phyloP scores from a whole-genome alignment of 2,113 vertebrate species.

The Cricetomys ansorgei region DNA sequence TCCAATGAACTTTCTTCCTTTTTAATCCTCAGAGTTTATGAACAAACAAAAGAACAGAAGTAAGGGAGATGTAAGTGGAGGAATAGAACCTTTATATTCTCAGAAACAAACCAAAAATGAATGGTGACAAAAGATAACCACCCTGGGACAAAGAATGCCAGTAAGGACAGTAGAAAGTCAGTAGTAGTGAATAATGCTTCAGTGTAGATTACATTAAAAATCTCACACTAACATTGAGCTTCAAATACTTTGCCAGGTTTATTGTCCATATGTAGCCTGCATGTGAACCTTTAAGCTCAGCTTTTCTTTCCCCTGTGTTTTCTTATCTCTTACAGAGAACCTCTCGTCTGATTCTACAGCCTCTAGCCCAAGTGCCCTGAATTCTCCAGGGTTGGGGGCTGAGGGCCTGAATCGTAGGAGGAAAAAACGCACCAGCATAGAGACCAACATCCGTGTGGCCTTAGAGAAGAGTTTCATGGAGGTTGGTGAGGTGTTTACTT shows the following conservation, averaged over 20 bases:
- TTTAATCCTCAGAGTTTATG: not conserved
- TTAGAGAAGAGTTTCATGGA: conserved; percentile 99
- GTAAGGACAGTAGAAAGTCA: not conserved
- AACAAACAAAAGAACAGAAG: not conserved
- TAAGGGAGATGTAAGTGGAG: not conserved
- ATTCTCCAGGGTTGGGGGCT: conserved; percentile 94
- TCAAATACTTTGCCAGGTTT: not conserved
- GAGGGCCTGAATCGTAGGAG: conserved; percentile 99
- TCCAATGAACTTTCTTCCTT: not conserved
- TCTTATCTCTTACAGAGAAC: conserved; percentile 93
- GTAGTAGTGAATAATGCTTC: not conserved
- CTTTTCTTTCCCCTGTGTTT: conserved; percentile 48
- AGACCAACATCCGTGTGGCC: conserved; percentile 99
- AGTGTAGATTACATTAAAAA: not conserved
- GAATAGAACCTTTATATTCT: not conserved
- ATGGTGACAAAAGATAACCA: accelerated
- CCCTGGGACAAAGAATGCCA: not conserved
- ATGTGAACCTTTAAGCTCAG: not conserved
- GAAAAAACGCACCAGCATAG: conserved; percentile 99
- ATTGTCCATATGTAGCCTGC: not conserved
- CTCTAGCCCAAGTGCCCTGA: conserved; percentile 97
- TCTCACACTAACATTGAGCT: not conserved
- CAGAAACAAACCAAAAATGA: not conserved
- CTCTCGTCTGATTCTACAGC: conserved; percentile 96
- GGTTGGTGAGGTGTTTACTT: conserved; percentile 86